Evolutionary conservation across 2,113 vertebrate species (phyloP).

Genomic region (Neogobius melanostomus): DNA sequence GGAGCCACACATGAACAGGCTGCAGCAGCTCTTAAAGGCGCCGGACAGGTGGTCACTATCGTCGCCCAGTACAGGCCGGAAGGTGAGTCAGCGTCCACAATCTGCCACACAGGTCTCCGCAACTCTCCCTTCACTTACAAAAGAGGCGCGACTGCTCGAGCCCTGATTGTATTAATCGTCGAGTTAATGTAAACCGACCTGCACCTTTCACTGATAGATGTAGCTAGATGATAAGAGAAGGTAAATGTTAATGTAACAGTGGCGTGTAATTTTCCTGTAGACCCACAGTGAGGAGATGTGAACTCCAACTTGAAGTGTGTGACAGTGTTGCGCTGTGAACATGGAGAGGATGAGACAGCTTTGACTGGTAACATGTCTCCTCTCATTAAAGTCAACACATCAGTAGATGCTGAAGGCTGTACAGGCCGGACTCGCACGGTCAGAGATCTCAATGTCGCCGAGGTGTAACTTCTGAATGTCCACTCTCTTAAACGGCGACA

Average conservation of each 20-base stretch:
- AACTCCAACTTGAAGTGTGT: conserved; percentile 1
- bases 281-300: background rate
- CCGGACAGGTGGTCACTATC: conserved; percentile 94
- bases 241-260: background rate
- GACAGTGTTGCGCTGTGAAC: conserved; percentile 9
- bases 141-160: background rate
- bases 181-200: too few relatives aligned
- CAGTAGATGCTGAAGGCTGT: background rate
- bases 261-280: background rate
- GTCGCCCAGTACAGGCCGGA: conserved; percentile 95
- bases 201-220: too few relatives aligned
- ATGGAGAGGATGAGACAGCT: conserved; percentile 26
- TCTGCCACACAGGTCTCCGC: too few relatives aligned
- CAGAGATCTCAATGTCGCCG: conserved; percentile 16
- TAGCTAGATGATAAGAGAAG: too few relatives aligned
- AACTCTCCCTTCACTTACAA: background rate
- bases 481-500: background rate
- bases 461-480: conserved; percentile 22
- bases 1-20: conserved; percentile 95
- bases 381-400: conserved; percentile 33
- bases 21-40: conserved; percentile 91
- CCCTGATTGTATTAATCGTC: too few relatives aligned
- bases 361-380: conserved; percentile 24
- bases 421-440: conserved; percentile 15
- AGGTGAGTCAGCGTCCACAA: conserved; percentile 77